Conservation (phyloP, 2,113 vertebrate genomes). For the Aegithalos caudatus region DNA sequence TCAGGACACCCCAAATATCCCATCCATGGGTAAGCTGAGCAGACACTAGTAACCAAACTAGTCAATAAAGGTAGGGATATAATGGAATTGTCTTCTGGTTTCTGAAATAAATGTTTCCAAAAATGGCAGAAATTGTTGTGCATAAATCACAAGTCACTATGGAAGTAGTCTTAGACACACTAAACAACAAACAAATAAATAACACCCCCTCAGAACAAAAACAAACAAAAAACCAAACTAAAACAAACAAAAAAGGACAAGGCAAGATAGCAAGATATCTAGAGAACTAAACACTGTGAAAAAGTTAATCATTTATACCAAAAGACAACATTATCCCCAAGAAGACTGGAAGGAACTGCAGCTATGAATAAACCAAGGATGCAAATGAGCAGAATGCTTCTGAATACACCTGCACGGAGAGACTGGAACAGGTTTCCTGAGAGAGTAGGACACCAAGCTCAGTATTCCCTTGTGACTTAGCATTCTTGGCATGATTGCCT, state of each 20-base stretch:
- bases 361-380: not conserved
- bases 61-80: not conserved
- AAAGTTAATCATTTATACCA: not conserved
- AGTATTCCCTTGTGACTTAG: not conserved
- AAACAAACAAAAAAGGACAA: not conserved
- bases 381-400: not conserved
- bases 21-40: not conserved
- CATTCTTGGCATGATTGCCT: not conserved
- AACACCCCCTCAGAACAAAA: not conserved
- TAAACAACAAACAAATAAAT: not conserved
- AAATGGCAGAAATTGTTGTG: not conserved
- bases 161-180: not conserved
- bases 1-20: not conserved
- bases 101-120: not conserved
- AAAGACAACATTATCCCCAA: not conserved
- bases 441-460: not conserved
- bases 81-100: rapidly evolving
- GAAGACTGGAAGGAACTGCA: not conserved
- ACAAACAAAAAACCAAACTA: not conserved
- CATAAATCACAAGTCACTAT: not conserved
- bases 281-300: not conserved
- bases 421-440: not conserved
- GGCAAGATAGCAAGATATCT: not conserved
- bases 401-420: not conserved
- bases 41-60: not conserved